Conservation (phyloP, 2,797 vertebrate genomes). For the Anas acuta region DNA sequence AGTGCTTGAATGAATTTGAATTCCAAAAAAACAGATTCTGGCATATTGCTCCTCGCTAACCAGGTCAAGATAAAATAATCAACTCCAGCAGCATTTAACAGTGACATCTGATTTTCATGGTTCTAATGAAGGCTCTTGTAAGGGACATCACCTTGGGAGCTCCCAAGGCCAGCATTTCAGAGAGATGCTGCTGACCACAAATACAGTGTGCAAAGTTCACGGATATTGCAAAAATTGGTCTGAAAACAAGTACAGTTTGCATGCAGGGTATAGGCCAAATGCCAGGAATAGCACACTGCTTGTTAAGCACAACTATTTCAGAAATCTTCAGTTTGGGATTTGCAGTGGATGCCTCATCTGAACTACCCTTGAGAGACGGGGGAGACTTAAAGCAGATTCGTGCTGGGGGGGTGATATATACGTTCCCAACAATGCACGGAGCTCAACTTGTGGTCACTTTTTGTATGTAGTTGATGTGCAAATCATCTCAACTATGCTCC, state of each 20-base stretch:
- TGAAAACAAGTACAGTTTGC: conserved; percentile 24
- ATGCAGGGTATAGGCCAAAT: conserved; percentile 4
- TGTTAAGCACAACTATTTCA: neutral
- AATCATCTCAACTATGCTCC: conserved; percentile 4
- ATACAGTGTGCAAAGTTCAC: neutral
- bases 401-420: neutral
- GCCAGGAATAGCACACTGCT: neutral
- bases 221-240: neutral
- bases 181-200: neutral
- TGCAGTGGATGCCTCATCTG: neutral
- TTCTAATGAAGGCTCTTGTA: neutral
- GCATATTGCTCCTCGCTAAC: neutral
- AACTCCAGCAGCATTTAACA: neutral
- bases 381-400: neutral
- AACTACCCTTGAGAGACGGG: neutral
- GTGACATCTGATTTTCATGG: conserved; percentile 23
- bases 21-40: neutral
- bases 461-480: conserved; percentile 13
- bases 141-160: neutral
- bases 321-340: neutral
- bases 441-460: conserved; percentile 7
- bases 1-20: neutral
- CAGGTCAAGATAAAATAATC: conserved; percentile 29
- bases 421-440: conserved; percentile 19
- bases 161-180: neutral